Evolutionary conservation across 2,113 vertebrate species (phyloP), one percentile per base, ranked within the genome.

Genomic region (Python bivittatus): DNA sequence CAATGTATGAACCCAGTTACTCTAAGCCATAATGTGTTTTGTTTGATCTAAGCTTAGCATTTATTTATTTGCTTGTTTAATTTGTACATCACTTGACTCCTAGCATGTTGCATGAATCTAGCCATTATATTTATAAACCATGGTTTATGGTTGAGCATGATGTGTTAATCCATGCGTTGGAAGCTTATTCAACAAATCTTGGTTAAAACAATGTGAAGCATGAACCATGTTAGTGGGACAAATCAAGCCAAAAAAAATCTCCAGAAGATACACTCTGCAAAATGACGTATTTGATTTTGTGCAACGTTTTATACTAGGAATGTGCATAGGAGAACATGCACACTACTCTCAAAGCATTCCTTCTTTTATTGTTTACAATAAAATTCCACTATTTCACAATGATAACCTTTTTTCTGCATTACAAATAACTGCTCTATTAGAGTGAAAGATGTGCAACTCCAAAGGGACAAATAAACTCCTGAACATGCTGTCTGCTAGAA

Each of bases 381-480:
- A 13, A 54, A 23, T 56, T 83, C 54, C 23, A 13, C 29, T 79
- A 88, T 88, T 91, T 86, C 83, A 64, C 84, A 60, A n/a, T 20
- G 38, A 90, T 25, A 90, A 72, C 6, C 27, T 4, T 60, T 88
- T 85, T 38, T 90, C 48, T 61, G 25, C 54, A 86, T 91, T 83
- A 58, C 56, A 58, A 90, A 88, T 4, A 25, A 86, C 38, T 91
- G 44, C 29, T n/a, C 58, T 79, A 84, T 90, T 90, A 64, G 17
- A 86, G 54, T 86, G 10, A 94, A 91, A 92, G 88, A 93, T 57
- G 38, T 86, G 23, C 20, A 91, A 90, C 33, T 90, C 38, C 33
- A 72, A 92, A 92, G 90, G 48, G 84, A 92, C 68, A 68, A 90
- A 91, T 86, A 91, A 92, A 85, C 54, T 29, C 53, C 54, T 29